These are phyloP conservation scores for Acanthis flammea DNA, from an alignment of 2,797 vertebrate species.

Conservation along the genomic window DNA sequence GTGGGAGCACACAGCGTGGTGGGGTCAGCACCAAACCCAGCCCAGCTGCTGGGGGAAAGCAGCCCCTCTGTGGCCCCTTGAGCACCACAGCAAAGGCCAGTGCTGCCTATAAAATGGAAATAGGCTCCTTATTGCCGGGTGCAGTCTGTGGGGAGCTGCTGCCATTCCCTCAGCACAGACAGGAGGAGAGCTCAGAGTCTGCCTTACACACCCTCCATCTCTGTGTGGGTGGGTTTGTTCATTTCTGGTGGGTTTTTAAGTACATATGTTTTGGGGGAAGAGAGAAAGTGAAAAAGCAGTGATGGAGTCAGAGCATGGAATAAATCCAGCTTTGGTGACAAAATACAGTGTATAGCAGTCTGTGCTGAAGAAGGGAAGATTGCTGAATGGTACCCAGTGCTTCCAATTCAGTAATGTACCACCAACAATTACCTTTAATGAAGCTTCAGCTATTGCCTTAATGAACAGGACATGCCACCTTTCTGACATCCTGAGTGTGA, in stretches of 20 bases:
- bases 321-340: not conserved
- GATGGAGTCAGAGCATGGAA: slow-evolving; percentile 19
- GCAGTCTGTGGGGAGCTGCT: not conserved
- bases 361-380: not conserved
- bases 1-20: fast-evolving
- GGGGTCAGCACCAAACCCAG: not conserved
- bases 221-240: slow-evolving; percentile 12
- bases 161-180: not conserved
- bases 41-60: not conserved
- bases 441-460: not conserved
- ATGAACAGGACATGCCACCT: not conserved
- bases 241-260: slow-evolving; percentile 23
- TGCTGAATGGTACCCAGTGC: not conserved
- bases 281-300: slow-evolving; percentile 4
- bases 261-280: slow-evolving; percentile 46
- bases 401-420: not conserved
- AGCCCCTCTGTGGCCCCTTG: not conserved
- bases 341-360: not conserved
- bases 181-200: not conserved
- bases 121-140: not conserved
- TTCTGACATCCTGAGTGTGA: not conserved
- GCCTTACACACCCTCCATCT: not conserved
- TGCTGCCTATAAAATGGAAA: not conserved
- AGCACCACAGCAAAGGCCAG: not conserved
- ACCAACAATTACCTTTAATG: not conserved